A percentile compares a stretch with the other conserved stretches of the same genome.
phyloP scores from a whole-genome alignment of 2,797 vertebrate genomes.

The Columba guinea region DNA sequence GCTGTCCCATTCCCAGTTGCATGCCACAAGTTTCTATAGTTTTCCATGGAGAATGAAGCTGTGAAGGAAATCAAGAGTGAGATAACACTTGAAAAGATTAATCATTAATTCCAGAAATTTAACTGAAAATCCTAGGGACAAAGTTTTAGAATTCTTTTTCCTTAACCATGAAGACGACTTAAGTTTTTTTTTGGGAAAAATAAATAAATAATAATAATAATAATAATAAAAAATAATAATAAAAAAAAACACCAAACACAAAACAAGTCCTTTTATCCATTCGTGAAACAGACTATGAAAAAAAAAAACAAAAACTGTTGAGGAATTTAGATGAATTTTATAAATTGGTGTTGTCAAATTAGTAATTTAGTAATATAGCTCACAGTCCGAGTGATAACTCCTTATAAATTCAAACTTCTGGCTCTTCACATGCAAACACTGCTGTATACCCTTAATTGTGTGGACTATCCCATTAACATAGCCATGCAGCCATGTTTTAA shows the following conservation, averaged over 20 bases:
- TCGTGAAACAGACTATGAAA: not conserved
- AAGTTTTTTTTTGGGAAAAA: fast-evolving
- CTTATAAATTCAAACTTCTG: not conserved
- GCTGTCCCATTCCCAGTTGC: not conserved
- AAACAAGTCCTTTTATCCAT: not conserved
- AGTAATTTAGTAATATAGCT: not conserved
- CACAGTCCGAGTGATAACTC: not conserved
- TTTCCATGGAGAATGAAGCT: not conserved
- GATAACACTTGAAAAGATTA: not conserved
- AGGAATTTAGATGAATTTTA: not conserved
- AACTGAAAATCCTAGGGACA: not conserved
- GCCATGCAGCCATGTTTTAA: not conserved
- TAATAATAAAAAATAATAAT: too few species aligned
- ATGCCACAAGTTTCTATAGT: not conserved
- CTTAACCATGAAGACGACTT: not conserved
- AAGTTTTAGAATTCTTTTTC: not conserved
- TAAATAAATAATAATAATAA: too few species aligned
- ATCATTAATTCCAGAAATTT: not conserved
- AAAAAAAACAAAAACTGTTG: not conserved
- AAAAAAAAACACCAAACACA: too few species aligned
- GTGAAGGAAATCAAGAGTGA: not conserved
- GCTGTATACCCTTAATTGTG: not conserved
- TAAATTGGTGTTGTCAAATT: not conserved
- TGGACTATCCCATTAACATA: not conserved
- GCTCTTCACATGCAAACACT: not conserved